phyloP scores from a whole-genome alignment of 2,113 vertebrate genomes.

The rat (Rattus norvegicus) region DNA sequence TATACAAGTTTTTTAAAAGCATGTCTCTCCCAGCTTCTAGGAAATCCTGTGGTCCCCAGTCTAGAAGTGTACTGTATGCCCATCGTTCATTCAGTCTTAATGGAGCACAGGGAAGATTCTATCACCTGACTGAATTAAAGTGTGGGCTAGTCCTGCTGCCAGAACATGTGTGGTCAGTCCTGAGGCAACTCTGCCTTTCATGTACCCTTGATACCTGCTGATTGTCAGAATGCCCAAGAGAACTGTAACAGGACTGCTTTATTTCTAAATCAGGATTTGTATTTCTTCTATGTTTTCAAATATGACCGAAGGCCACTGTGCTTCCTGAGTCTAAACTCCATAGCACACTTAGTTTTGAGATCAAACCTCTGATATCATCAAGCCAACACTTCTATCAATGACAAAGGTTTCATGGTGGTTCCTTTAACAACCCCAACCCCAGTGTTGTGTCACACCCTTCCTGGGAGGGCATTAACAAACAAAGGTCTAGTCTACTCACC shows the following conservation, averaged over 20 bases:
- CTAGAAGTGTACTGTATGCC: not conserved
- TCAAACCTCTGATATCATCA: not conserved
- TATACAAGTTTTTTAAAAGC: not conserved
- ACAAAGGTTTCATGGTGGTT: not conserved
- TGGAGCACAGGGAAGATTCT: not conserved
- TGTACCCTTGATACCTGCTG: not conserved
- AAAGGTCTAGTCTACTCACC: not conserved
- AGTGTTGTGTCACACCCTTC: not conserved
- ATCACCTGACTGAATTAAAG: not conserved
- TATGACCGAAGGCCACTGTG: not conserved
- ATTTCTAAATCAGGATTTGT: not conserved
- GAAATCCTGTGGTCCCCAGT: not conserved
- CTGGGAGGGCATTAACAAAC: not conserved
- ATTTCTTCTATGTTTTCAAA: not conserved
- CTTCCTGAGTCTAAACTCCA: not conserved
- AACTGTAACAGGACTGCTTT: not conserved
- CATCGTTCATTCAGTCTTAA: not conserved
- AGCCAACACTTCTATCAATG: not conserved
- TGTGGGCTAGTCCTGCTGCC: not conserved
- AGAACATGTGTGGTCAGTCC: not conserved
- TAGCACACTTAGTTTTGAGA: not conserved
- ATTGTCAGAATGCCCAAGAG: not conserved
- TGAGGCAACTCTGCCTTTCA: not conserved
- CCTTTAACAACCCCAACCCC: not conserved
- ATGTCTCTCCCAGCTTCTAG: not conserved